These are phyloP conservation scores for Zootermopsis nevadensis DNA, from an alignment of 2,888 invertebrate genomes.

Conservation along the genomic window DNA sequence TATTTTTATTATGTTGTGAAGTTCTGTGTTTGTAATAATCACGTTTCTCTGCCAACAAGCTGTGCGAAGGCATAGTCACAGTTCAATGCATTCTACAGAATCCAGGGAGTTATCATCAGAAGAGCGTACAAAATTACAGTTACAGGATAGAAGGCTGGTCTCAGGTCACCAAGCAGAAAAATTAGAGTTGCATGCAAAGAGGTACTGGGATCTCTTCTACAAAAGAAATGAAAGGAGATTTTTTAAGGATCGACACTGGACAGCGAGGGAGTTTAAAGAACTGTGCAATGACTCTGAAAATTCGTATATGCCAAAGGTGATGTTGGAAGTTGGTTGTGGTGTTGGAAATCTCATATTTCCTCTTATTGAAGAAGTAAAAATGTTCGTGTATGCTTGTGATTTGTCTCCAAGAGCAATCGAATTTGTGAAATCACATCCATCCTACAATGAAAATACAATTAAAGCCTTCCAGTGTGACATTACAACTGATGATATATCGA, in stretches of 20 bases:
- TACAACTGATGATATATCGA: conserved; percentile 74
- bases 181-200: conserved; percentile 84
- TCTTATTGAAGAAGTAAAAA: conserved; percentile 80
- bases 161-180: conserved; percentile 79
- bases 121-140: conserved; percentile 72
- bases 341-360: conserved; percentile 98
- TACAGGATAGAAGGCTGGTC: conserved; percentile 77
- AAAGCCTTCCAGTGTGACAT: conserved; percentile 88
- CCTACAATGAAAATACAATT: conserved; percentile 75
- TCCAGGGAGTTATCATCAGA: conserved; percentile 65
- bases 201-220: conserved; percentile 97
- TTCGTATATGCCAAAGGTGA: not conserved
- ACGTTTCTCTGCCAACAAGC: too few relatives aligned
- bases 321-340: conserved; percentile 92
- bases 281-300: conserved; percentile 66
- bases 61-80: too few relatives aligned
- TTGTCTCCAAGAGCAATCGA: conserved; percentile 92
- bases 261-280: conserved; percentile 91
- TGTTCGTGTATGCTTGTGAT: conserved; percentile 89
- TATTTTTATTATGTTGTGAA: too few relatives aligned
- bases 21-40: too few relatives aligned
- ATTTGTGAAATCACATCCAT: conserved; percentile 76
- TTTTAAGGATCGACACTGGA: conserved; percentile 97
- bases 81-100: not conserved
- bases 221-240: conserved; percentile 93